phyloP scores from a whole-genome alignment of 1,140 invertebrate species.

The Catajapyx aquilonaris region DNA sequence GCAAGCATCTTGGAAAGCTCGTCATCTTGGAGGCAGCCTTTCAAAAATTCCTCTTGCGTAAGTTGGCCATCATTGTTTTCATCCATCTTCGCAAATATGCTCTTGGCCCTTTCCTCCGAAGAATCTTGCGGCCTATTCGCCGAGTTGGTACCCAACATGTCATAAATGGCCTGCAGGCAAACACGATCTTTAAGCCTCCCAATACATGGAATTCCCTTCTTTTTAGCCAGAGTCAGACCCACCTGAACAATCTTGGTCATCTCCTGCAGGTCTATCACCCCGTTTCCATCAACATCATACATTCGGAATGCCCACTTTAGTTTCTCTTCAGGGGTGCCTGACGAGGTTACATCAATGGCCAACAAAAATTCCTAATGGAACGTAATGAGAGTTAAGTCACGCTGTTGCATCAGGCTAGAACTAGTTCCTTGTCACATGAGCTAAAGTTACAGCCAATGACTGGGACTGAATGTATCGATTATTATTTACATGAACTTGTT shows the following conservation, averaged over 20 bases:
- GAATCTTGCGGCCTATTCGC: conserved; percentile 78
- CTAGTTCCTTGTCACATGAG: too few species aligned
- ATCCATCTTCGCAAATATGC: conserved; percentile 99
- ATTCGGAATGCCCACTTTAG: conserved; percentile 98
- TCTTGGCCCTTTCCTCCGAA: conserved; percentile 88
- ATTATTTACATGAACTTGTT: too few species aligned
- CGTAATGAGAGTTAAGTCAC: too few species aligned
- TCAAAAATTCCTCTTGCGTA: conserved; percentile 95
- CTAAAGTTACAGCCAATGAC: too few species aligned
- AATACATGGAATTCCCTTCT: too few species aligned
- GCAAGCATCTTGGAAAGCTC: conserved; percentile 88
- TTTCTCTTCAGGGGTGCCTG: conserved; percentile 93
- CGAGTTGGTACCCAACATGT: conserved; percentile 89
- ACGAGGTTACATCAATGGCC: conserved; percentile 94
- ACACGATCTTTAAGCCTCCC: too few species aligned
- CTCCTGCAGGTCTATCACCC: conserved; percentile 92
- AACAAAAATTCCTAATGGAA: conserved; percentile 89
- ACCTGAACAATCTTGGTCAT: conserved; percentile 89
- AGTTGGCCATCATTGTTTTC: conserved; percentile 95
- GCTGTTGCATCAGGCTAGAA: too few species aligned
- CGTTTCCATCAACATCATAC: conserved; percentile 99
- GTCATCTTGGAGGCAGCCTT: conserved; percentile 95
- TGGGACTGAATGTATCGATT: too few species aligned
- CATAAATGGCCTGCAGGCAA: conserved; percentile 82
- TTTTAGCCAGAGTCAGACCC: conserved; percentile 16